Percentiles rank a stretch among this genome's conserved stretches.
These are phyloP conservation scores for Nipponia nippon DNA, from an alignment of 2,113 vertebrate species.

Conservation along the genomic window DNA sequence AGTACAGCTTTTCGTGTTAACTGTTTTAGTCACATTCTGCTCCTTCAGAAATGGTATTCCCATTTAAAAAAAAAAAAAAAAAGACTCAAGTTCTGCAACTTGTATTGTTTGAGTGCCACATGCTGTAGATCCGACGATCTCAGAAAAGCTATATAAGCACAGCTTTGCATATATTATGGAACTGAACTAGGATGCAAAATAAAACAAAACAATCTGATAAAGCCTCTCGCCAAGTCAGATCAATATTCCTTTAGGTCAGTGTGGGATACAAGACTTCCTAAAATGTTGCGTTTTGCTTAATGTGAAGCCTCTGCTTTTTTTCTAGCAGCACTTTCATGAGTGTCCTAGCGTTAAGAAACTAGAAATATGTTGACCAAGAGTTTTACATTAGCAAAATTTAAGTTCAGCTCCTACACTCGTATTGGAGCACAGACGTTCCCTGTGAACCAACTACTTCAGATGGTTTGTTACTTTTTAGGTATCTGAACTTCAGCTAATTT, in stretches of 20 bases:
- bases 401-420: not conserved
- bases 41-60: not conserved
- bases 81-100: not conserved
- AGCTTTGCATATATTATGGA: not conserved
- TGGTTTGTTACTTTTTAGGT: not conserved
- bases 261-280: not conserved
- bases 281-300: not conserved
- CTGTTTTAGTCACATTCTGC: not conserved
- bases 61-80: not conserved
- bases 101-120: fast-evolving
- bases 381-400: not conserved
- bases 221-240: not conserved
- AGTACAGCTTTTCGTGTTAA: not conserved
- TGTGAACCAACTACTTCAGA: not conserved
- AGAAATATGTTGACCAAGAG: not conserved
- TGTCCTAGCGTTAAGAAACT: not conserved
- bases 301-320: not conserved
- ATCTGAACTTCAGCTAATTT: not conserved
- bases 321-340: not conserved
- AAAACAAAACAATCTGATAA: not conserved
- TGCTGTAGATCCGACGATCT: not conserved
- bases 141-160: not conserved
- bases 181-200: not conserved
- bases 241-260: not conserved
- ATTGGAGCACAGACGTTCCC: not conserved